Evolutionary conservation across 2,113 vertebrate genomes (phyloP), one percentile per base, ranked within the genome.

Genomic region (Triplophysa tibetana): DNA sequence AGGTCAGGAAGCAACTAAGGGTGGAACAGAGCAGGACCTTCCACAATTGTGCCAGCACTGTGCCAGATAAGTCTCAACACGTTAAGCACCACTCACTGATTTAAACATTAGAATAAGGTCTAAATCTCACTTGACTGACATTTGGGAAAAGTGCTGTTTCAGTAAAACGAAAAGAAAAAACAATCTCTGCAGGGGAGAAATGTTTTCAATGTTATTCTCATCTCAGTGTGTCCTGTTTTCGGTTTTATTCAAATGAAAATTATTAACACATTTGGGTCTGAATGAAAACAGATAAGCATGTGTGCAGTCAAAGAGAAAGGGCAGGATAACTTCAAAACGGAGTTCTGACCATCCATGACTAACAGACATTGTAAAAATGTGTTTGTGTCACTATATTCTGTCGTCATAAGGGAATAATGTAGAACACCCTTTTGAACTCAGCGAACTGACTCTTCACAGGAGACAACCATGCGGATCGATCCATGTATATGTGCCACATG

Each of bases 1-100:
- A 91, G 91, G 87, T 91, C 91, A 92, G 92, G 90, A 92, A 92
- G 88, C 90, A 93, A 92, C 26, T 63, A 0, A 75, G 70, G 65
- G 38, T 23, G 38, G 76, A 64, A 79, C 70, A 84, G 33, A 21
- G 33, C 67, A 48, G 67, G 67, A 23, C 33, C 45, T 52, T 26
- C 56, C 29, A 6, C 14, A 78, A 84, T 81, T 54, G 54, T 43
- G 56, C 69, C 52, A 81, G 66, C 74, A 75, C 70, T 23, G 41
- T 63, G 56, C 63, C 78, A 29, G 38, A 43, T 69, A 73, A 62
- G 43, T 14, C 69, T 54, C 7, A 62, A n/a, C n/a, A 62, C 50
- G 24, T 33, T 45, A 5, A 64, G 66, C 21, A 45, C 19, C 50
- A 63, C 4, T 56, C 23, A 23, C 61, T 62, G n/a, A 58, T 75